Evolutionary conservation across 2,797 vertebrate species (phyloP), one percentile per base, ranked within the genome.

Genomic region (Neosilurus mollespiculum): DNA sequence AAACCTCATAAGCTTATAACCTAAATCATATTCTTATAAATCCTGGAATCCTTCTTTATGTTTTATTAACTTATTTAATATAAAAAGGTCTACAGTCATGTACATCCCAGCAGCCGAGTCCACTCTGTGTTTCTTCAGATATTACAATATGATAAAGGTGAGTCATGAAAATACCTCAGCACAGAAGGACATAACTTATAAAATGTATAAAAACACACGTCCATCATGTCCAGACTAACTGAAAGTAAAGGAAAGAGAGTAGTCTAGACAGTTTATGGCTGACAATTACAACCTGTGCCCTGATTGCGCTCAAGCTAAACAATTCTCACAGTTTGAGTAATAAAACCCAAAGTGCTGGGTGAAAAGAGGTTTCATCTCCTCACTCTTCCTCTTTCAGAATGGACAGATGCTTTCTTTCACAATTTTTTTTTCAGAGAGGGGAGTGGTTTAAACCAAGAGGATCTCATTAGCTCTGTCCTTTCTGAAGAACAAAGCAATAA

Each of bases 261-360:
- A 95, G 98, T 99, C 98, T 99, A 99, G 98, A 99, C 97, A 95
- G 90, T 99, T 99, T 99, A 99, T 97, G 93, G 95, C 96, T 89
- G 22, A 96, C 97, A 97, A 97, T 99, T 98, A 98, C 96, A 97
- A 96, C 92, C 94, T 93, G 95, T 93, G 95, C 94, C 94, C 94
- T 94, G 95, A 96, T 95, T 95, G 92, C 93, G 89, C 93, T 96
- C 95, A 96, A 95, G 96, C 96, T 95, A 96, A 97, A 97, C 93
- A 93, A 89, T 86, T 90, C 89, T 89, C 90, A 93, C 90, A 88
- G 90, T 85, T 84, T 58, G 70, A 80, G 82, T 83, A 87, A 87
- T 94, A 93, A 95, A 94, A 43, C 37, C 87, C 73, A 71, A 81
- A 86, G 81, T 79, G 87, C 88, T 91, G 91, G 88, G 88, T 5